Base-by-base conservation (phyloP, 2,113 vertebrate genomes). In the Bucco capensis region DNA sequence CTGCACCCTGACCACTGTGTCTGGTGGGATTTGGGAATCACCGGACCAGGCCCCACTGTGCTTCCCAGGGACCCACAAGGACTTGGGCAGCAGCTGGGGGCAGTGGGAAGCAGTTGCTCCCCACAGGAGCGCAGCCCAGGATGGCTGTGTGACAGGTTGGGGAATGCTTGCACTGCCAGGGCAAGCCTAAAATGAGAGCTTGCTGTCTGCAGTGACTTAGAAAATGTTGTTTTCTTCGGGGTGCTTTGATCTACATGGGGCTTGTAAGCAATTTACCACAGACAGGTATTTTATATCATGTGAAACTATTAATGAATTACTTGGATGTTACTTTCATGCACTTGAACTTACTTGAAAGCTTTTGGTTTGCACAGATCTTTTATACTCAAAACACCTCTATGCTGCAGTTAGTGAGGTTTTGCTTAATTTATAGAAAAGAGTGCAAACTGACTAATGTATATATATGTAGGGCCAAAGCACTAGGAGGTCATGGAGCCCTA, bases 1-100 rank as follows among this genome's bases (percentile, higher is more conserved):
- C 30, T 61, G 17, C 0, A 2, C 14, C n/a, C 23, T 44, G 75
- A 25, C 31, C 19, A 2, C 27, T 0, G 1, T 42, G 30, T 76
- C 35, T 2, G 1, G 9, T 0, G 0, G 18, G 14, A 7, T 15
- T 47, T 1, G 1, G n/a, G 47, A 82, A 37, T 27, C 31, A 16
- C 15, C 8, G 40, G 30, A 15, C 35, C 51, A 8, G 37, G 19
- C 14, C 35, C 23, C 23, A 6, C 15, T 4, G 16, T 10, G 4
- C 22, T 1, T 2, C 15, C 3, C 1, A 1, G 17, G 21, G n/a
- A 3, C 25, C 12, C 1, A 2, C 21, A 35, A 24, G 15, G 21
- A 25, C 51, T 19, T 51, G 28, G 54, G 16, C 40, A 33, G 3
- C 14, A 30, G 33, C 10, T 13, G 30, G 23, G 14, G 15, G 9